Base-by-base conservation (phyloP, 2,888 invertebrate species). In the Anodontia alba region DNA sequence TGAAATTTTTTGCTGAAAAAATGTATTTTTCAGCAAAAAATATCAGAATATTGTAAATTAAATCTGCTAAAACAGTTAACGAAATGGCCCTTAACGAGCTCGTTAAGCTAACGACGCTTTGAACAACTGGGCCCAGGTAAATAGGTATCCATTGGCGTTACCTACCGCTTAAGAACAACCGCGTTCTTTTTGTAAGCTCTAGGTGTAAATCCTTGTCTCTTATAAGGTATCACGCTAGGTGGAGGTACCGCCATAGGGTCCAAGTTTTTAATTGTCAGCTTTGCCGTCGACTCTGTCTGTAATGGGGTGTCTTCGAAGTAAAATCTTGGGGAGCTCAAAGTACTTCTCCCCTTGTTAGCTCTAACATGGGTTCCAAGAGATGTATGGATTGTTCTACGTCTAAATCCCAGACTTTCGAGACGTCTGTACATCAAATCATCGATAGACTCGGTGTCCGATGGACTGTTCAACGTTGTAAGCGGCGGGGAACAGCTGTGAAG, bases 391-490 rank as follows among this genome's bases (percentile, higher is more conserved):
- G 82, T 78, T 42, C 78, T 43, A 33, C n/a, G 62, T 23, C 85
- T 46, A 46, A 85, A 82, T 20, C 85, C 85, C 1, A 85, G 71
- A 20, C 76, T 74, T 36, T 85, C 85, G 7, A 85, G 57, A 29
- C 78, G 73, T n/a, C 76, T 33, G 43, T 85, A 85, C 0, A 67
- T 46, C 1, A 23, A 49, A 23, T 80, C 76, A 67, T 85, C 76
- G 0, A 85, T 38, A 0, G 15, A 0, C 5, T 81, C 73, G 1
- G 57, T 36, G 8, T 68, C 68, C 1, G 54, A 23, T 12, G 72
- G 69, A 54, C 54, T 54, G 20, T 26, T 42, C 23, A 57, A 26
- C 1, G 72, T 42, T 0, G 43, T 73, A 0, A 80, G 36, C 0
- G 68, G 36, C 5, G 54, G 33, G 15, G 72, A 20, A 33, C 51